Percentiles rank a stretch among this genome's conserved stretches.
These are phyloP conservation scores for Myotis davidii DNA, from an alignment of 2,113 vertebrate species.

Conservation along the genomic window DNA sequence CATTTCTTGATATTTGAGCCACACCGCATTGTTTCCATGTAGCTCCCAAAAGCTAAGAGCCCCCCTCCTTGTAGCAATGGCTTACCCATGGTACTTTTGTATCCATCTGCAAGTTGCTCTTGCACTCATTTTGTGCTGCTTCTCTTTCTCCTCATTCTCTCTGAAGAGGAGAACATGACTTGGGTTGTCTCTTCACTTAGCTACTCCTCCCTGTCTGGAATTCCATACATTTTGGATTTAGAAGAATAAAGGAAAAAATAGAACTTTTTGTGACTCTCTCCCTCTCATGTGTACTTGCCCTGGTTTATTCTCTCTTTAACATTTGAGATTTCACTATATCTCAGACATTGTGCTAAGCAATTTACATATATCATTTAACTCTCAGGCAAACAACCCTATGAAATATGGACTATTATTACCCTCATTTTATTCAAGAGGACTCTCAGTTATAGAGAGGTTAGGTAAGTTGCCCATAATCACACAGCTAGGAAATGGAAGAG, in stretches of 20 bases:
- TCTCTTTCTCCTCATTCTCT: slow-evolving; percentile 23
- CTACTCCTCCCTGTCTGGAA: neutral
- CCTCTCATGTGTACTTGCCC: neutral
- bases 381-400: neutral
- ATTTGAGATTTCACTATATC: neutral
- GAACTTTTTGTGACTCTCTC: neutral
- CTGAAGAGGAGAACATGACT: neutral
- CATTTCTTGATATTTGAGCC: neutral
- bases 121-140: neutral
- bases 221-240: neutral
- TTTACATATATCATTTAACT: neutral
- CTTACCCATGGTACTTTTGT: neutral
- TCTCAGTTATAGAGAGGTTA: neutral
- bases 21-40: neutral
- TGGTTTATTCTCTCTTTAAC: neutral
- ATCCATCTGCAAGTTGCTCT: neutral
- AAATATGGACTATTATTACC: neutral
- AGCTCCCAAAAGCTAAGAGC: neutral
- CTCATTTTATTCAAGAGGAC: neutral
- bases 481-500: neutral
- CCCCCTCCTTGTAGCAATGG: neutral
- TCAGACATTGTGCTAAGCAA: neutral
- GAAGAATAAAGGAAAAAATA: neutral
- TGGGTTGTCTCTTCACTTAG: neutral
- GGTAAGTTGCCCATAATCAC: neutral